Evolutionary conservation across 1,140 invertebrate species (phyloP), one percentile per base, ranked within the genome.

Genomic region (Diachasmimorpha longicaudata): DNA sequence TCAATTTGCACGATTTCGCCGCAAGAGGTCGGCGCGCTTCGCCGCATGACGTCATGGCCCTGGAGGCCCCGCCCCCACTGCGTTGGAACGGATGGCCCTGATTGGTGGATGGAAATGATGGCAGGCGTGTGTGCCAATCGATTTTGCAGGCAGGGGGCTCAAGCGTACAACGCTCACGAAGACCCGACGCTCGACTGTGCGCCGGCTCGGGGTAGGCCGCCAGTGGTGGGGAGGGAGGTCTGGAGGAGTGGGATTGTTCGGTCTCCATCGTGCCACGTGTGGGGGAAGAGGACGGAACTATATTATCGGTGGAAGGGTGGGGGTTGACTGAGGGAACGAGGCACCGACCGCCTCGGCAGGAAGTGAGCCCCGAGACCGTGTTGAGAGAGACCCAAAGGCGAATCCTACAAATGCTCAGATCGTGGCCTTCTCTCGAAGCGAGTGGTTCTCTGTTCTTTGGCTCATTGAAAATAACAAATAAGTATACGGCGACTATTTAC

Each of bases 41-140:
- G 42, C 23, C n/a, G 19, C 9, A 52, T 85, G 83, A 85, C 85
- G 86, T 86, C 85, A 86, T 81, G 46, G 66, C 16, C 8, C n/a
- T 10, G 13, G 63, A 31, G 48, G 46, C 42, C 25, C 77, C 58
- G 23, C 82, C 83, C 82, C 81, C 82, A 77, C 75, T 73, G n/a
- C 46, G 44, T 16, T 63, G 70, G 71, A 66, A 23, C 63, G 16
- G 48, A 13, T 52, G 63, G 70, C 76, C 58, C 58, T 77, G 78
- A 89, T 89, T 89, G 87, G 87, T 77, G 52, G 79, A 31, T 21
- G 44, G 80, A 75, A 88, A 88, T 88, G 85, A 88, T 88, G 87
- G 87, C 87, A 88, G 87, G 85, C 85, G 77, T 74, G 80, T 77
- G 78, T 83, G 79, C 86, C 86, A 88, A 89, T 89, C 87, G 87